Evolutionary conservation across 2,797 vertebrate species (phyloP), one percentile per base, ranked within the genome.

Genomic region (Hylomyscus alleni): DNA sequence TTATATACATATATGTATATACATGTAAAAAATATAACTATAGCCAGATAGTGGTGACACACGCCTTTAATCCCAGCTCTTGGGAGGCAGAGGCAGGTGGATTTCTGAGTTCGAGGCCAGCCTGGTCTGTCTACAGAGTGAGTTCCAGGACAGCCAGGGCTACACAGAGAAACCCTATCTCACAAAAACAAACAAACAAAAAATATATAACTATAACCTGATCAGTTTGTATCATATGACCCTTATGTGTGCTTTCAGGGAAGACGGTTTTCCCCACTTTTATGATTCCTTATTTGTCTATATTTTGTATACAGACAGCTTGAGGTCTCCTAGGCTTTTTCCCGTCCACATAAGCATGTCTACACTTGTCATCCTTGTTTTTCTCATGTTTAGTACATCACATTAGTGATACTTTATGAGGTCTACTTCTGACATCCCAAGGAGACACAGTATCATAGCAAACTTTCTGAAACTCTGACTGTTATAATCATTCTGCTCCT

Each of bases 281-380:
- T 6, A 29, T 47, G 24, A 31, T 20, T 44, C 60, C 81, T 31
- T 62, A 83, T 24, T 62, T 62, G 81, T 9, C 56, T 44, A 56
- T 44, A 15, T 56, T 62, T 31, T 62, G 8, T 83, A 14, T 44
- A 44, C 67, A 69, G 34, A 37, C 17, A 29, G 40, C 8, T 44
- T 83, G 81, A 62, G 56, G 19, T 9, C 81, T 31, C 8, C 44
- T 40, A 11, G 15, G 15, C 24, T 20, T 44, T 31, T 2, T 17
- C 4, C 14, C 13, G 19, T 19, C n/a, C 58, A 44, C 0, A 2
- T 44, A 11, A 62, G 24, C 14, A 6, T 11, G 14, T 37, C 7
- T 40, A 50, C 50, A 14, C 1, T 31, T 83, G 14, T 11, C 37
- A 31, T 44, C 56, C 14, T 62, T 62, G 81, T 44, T 60, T 14